Conservation (phyloP, 2,797 vertebrate species). For the Lophius americanus region DNA sequence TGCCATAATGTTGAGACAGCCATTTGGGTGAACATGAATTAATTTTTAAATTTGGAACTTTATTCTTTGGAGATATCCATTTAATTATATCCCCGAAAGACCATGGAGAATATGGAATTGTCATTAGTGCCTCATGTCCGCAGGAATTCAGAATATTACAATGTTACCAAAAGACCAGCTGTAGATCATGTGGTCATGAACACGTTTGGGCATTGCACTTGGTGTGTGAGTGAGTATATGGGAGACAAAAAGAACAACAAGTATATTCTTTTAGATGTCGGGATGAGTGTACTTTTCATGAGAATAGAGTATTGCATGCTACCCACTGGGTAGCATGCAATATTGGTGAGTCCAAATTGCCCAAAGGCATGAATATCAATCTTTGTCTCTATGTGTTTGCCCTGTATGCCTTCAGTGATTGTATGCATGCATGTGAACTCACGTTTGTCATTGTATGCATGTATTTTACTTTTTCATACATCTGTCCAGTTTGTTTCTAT, state of each 20-base stretch:
- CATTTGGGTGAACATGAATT: conserved; percentile 37
- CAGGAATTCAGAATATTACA: neutral
- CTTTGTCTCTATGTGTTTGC: too few relatives aligned
- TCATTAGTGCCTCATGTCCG: too few relatives aligned
- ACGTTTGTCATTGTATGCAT: conserved; percentile 1
- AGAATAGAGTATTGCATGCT: too few relatives aligned
- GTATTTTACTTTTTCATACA: conserved; percentile 36
- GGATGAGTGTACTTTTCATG: neutral
- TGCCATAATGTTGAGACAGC: conserved; percentile 19
- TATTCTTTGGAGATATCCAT: too few relatives aligned
- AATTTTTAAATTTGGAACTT: neutral
- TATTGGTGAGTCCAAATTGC: too few relatives aligned
- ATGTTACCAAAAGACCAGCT: neutral
- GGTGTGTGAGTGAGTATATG: neutral
- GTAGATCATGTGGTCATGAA: neutral
- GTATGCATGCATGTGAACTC: neutral
- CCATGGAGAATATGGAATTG: too few relatives aligned
- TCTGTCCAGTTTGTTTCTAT: conserved; percentile 45
- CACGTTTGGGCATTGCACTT: neutral
- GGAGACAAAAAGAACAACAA: neutral
- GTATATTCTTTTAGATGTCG: neutral
- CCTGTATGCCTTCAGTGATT: neutral
- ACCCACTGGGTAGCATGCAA: too few relatives aligned
- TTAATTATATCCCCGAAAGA: too few relatives aligned
- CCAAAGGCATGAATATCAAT: too few relatives aligned